phyloP scores from a whole-genome alignment of 2,797 vertebrate species.

The Periophthalmus magnuspinnatus region DNA sequence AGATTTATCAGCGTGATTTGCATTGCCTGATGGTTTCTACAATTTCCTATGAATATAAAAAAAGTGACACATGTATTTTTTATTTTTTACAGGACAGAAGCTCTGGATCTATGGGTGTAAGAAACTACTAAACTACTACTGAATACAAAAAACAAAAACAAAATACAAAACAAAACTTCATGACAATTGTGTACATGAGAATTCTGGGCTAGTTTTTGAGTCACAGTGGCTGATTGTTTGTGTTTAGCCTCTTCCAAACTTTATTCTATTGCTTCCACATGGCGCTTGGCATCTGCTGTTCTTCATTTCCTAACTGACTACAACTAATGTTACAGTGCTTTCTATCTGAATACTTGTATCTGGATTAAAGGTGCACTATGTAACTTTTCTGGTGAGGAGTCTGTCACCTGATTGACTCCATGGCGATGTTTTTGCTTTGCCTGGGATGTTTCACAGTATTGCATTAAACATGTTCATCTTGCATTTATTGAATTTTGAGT shows the following conservation, averaged over 20 bases:
- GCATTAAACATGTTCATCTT: no score
- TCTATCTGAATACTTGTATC: background rate
- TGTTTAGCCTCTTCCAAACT: background rate
- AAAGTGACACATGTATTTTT: background rate
- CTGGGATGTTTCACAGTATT: no score
- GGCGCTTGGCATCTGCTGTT: background rate
- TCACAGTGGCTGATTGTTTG: background rate
- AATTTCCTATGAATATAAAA: background rate
- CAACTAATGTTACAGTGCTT: background rate
- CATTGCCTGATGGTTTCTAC: background rate
- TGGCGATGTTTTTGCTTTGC: no score
- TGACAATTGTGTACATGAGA: background rate
- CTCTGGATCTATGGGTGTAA: background rate
- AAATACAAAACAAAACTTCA: no score
- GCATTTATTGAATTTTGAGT: no score
- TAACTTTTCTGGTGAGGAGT: no score
- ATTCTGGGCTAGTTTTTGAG: background rate
- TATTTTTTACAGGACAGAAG: conserved; percentile 1
- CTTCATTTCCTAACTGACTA: background rate
- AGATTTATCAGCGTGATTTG: background rate
- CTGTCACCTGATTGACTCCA: no score
- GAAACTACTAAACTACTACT: background rate
- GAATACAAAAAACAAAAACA: background rate
- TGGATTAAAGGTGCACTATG: background rate
- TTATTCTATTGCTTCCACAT: conserved; percentile 2